A percentile compares a stretch with the other conserved stretches of the same genome.
Evolutionary conservation across 2,888 invertebrate species (phyloP).

Genomic region (Plagodis dolabraria): DNA sequence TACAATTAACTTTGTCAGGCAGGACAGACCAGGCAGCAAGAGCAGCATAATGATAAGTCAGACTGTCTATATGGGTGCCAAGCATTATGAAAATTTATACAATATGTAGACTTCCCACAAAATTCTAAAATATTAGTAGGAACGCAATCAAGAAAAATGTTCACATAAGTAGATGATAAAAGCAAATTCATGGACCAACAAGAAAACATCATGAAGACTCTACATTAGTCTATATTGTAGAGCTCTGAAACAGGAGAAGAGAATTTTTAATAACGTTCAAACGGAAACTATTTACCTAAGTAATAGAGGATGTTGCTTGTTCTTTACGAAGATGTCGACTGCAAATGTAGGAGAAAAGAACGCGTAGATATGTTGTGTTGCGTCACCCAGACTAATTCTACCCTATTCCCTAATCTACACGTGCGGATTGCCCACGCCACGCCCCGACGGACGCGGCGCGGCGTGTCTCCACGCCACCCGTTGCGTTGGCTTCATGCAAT

Average conservation of each 20-base stretch:
- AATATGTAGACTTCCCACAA: no score
- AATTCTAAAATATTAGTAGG: no score
- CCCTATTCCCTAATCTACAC: constrained; percentile 5
- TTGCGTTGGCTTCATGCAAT: constrained; percentile 9
- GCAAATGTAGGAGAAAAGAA: neutral
- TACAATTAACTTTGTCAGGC: no score
- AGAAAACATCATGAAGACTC: no score
- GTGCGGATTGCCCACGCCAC: constrained; percentile 1
- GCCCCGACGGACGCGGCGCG: neutral
- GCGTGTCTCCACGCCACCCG: neutral
- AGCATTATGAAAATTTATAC: no score
- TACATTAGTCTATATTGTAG: no score
- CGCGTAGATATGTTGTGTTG: neutral
- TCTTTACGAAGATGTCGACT: neutral
- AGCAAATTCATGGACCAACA: no score
- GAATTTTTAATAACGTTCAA: neutral
- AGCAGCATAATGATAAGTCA: no score
- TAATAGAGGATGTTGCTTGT: neutral
- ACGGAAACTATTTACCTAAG: neutral
- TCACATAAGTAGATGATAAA: no score
- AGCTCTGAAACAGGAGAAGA: neutral
- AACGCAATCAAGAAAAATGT: no score
- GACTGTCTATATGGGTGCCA: no score
- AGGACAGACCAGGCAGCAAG: no score
- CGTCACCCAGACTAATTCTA: neutral